These are phyloP conservation scores for Betta splendens DNA, from an alignment of 2,797 vertebrate species.

Conservation along the genomic window DNA sequence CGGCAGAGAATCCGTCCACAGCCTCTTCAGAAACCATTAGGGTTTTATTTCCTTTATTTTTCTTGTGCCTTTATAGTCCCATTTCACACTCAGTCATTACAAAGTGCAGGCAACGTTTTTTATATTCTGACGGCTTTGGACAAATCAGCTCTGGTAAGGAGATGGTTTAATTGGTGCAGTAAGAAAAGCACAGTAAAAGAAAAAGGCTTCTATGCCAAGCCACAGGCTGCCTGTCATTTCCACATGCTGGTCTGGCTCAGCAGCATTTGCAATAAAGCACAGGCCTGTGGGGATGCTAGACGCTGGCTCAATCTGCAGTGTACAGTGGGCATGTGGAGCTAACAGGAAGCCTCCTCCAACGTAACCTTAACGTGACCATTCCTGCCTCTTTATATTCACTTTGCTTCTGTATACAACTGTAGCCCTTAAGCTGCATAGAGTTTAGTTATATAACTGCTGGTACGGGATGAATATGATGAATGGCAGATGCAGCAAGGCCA, in stretches of 20 bases:
- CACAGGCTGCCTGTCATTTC: constrained; percentile 52
- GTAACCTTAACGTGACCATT: background rate
- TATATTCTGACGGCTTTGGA: constrained; percentile 25
- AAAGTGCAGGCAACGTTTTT: constrained; percentile 13
- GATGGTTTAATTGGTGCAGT: constrained; percentile 45
- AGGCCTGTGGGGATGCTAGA: constrained; percentile 7
- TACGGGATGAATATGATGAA: constrained; percentile 7
- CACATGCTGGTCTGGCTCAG: constrained; percentile 45
- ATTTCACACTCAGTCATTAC: constrained; percentile 28
- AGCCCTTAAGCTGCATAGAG: background rate
- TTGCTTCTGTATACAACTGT: background rate
- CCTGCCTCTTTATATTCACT: background rate
- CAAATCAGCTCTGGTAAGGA: constrained; percentile 26
- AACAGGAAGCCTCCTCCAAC: background rate
- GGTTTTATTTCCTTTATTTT: constrained; percentile 49
- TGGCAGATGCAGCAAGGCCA: constrained; percentile 28
- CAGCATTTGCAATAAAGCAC: constrained; percentile 36
- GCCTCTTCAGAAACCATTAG: constrained; percentile 33
- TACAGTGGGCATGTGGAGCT: constrained; percentile 7
- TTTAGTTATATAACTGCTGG: constrained; percentile 11
- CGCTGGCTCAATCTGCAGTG: constrained; percentile 8
- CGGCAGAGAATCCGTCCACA: constrained; percentile 20
- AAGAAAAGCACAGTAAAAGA: constrained; percentile 33
- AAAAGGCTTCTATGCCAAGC: constrained; percentile 32
- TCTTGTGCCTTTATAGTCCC: constrained; percentile 30